Conservation (phyloP, 2,113 vertebrate genomes). For the Procavia capensis region DNA sequence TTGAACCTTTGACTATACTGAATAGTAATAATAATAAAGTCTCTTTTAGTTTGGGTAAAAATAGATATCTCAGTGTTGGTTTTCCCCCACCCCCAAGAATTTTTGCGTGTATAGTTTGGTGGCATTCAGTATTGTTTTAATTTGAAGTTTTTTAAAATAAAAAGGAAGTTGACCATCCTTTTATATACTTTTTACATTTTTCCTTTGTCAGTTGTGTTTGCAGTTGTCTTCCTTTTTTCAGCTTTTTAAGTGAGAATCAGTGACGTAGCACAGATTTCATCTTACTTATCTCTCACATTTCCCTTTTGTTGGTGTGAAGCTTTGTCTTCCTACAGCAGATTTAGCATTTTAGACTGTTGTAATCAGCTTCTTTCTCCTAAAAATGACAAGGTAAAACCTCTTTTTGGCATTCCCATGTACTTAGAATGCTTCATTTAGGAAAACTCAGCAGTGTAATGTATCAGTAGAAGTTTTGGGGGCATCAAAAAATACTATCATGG, state of each 20-base stretch:
- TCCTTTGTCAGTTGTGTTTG: background rate
- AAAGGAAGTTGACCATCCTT: background rate
- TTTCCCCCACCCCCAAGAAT: background rate
- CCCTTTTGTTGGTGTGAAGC: background rate
- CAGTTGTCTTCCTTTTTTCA: background rate
- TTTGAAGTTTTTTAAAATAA: too few relatives aligned
- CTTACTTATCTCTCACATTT: background rate
- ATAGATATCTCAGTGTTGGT: background rate
- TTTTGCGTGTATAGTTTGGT: background rate
- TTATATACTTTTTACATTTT: background rate
- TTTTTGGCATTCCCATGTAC: background rate
- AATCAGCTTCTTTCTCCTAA: background rate
- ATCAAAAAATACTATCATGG: background rate
- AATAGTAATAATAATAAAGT: background rate
- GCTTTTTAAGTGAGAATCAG: background rate
- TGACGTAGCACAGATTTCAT: background rate
- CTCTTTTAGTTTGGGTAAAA: background rate
- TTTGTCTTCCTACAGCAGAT: slow-evolving; percentile 2
- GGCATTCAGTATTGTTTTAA: background rate
- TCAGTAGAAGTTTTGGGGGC: background rate
- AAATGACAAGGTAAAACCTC: background rate
- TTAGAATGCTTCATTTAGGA: background rate
- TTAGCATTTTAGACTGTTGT: background rate
- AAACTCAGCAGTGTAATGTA: background rate
- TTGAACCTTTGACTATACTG: background rate